Conservation (phyloP, 2,797 vertebrate genomes). For the Esox lucius region DNA sequence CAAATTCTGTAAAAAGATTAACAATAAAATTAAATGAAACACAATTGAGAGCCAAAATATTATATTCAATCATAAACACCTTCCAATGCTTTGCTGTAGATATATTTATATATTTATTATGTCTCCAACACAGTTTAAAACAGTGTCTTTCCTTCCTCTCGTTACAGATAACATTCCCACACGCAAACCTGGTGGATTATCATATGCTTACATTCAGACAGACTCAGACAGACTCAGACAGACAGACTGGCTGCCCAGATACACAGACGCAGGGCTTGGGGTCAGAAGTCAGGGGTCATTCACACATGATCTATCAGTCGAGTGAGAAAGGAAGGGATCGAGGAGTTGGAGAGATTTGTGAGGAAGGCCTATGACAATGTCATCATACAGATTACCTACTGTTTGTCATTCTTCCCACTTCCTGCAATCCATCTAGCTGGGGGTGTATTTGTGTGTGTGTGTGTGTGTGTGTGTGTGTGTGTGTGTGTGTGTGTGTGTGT, state of each 20-base stretch:
- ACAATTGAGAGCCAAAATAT: background rate
- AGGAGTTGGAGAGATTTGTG: conserved; percentile 15
- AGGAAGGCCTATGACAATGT: conserved; percentile 27
- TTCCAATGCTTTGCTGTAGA: background rate
- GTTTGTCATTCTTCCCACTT: background rate
- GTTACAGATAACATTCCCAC: conserved; percentile 69
- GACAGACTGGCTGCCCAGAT: conserved; percentile 23
- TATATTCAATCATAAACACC: background rate
- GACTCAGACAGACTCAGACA: too few relatives aligned
- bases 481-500: too few relatives aligned
- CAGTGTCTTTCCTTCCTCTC: conserved; percentile 47
- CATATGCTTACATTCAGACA: conserved; percentile 59
- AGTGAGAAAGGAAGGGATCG: background rate
- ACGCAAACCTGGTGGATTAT: conserved; percentile 48
- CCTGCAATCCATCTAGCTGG: background rate
- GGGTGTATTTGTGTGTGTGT: background rate
- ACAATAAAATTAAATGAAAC: too few relatives aligned
- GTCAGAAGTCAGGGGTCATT: conserved; percentile 31
- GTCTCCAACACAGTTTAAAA: conserved; percentile 64
- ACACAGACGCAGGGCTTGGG: conserved; percentile 42
- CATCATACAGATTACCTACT: conserved; percentile 22
- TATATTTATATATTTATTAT: conserved; percentile 65
- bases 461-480: too few relatives aligned
- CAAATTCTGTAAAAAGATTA: too few relatives aligned
- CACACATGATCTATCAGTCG: conserved; percentile 39